These are phyloP conservation scores for Nycteola revayana DNA, from an alignment of 2,888 invertebrate genomes.

Conservation along the genomic window DNA sequence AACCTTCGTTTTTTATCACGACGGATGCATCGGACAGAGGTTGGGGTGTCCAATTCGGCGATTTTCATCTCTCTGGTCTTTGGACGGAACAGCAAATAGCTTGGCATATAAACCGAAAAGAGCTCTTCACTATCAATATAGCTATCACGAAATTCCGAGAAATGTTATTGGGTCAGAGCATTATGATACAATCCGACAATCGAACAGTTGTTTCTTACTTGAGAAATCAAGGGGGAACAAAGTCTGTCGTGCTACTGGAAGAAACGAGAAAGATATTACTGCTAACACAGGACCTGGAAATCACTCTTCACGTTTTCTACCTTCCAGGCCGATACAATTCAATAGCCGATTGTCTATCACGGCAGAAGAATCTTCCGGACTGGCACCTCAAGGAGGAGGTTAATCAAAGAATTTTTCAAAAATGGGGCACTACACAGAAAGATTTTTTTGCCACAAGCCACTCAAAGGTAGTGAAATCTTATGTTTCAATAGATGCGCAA, in stretches of 20 bases:
- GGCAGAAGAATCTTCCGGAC: constrained; percentile 13
- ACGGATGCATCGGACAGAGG: constrained; percentile 30
- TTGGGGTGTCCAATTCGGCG: constrained; percentile 21
- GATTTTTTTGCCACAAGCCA: constrained; percentile 6
- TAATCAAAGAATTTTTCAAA: constrained; percentile 7
- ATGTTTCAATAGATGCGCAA: constrained; percentile 1
- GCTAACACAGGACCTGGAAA: background rate
- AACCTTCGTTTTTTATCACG: constrained; percentile 14
- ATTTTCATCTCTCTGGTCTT: background rate
- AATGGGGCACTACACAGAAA: constrained; percentile 11
- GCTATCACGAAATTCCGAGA: constrained; percentile 3
- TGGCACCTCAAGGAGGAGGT: constrained; percentile 16
- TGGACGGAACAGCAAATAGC: constrained; percentile 16
- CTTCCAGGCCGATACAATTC: constrained; percentile 31
- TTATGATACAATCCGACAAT: constrained; percentile 29
- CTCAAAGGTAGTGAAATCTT: background rate
- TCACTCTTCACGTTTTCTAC: constrained; percentile 11
- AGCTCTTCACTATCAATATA: constrained; percentile 18
- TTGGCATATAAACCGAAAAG: constrained; percentile 32
- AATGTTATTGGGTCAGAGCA: background rate
- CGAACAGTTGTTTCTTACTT: constrained; percentile 24
- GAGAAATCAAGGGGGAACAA: constrained; percentile 25
- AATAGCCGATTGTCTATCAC: constrained; percentile 20
- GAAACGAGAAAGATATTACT: constrained; percentile 1
- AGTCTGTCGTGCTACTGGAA: constrained; percentile 1